These are phyloP conservation scores for Pseudococcus longispinus DNA, from an alignment of 2,888 invertebrate species.

Conservation along the genomic window DNA sequence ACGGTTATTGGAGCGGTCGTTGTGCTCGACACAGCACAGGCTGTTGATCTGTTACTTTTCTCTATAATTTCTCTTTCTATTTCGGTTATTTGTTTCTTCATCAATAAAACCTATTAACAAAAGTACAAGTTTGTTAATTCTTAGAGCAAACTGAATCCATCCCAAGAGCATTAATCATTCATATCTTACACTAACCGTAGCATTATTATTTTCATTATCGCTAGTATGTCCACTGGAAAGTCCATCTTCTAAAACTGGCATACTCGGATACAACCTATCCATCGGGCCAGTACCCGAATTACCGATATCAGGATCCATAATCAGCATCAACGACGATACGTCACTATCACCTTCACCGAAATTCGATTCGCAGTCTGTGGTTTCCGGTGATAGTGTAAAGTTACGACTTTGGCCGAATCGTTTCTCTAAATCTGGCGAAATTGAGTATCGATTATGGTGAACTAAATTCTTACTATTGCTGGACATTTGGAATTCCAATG, in stretches of 20 bases:
- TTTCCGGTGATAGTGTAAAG: slow-evolving; percentile 89
- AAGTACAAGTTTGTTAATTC: not conserved
- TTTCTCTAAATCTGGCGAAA: slow-evolving; percentile 53
- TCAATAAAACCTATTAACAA: slow-evolving; percentile 63
- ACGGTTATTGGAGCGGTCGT: slow-evolving; percentile 1
- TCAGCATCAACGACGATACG: slow-evolving; percentile 78
- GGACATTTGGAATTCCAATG: slow-evolving; percentile 50
- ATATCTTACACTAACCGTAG: slow-evolving; percentile 66
- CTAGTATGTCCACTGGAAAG: slow-evolving; percentile 92
- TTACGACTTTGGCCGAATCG: slow-evolving; percentile 77
- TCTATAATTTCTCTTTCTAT: slow-evolving; percentile 74
- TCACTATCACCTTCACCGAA: slow-evolving; percentile 83
- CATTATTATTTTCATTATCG: slow-evolving; percentile 89
- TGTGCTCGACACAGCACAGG: slow-evolving; percentile 18
- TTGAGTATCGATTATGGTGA: slow-evolving; percentile 52
- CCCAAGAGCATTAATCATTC: too few relatives aligned
- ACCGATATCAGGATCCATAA: slow-evolving; percentile 67
- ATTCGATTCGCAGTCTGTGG: slow-evolving; percentile 85
- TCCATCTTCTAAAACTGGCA: slow-evolving; percentile 94
- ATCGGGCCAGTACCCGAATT: slow-evolving; percentile 32
- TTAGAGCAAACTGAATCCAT: not conserved
- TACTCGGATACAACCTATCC: slow-evolving; percentile 72
- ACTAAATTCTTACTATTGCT: slow-evolving; percentile 42
- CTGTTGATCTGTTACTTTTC: slow-evolving; percentile 64
- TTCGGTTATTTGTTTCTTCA: slow-evolving; percentile 74